Conservation (phyloP, 2,113 vertebrate species). For the Tautogolabrus adspersus region DNA sequence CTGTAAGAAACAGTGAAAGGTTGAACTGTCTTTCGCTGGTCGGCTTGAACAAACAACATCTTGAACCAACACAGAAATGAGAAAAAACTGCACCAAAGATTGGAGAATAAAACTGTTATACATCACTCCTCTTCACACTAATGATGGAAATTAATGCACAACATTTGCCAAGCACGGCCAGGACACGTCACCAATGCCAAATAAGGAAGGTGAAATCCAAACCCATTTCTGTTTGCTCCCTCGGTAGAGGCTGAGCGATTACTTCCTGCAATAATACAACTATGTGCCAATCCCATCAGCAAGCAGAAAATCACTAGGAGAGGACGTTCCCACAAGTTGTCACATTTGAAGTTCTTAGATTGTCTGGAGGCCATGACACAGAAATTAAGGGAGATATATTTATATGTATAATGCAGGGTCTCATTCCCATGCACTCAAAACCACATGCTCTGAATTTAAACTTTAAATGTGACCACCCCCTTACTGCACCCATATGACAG, state of each 20-base stretch:
- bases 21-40: conserved; percentile 8
- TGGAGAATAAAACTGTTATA: conserved; percentile 13
- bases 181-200: conserved; percentile 26
- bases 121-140: conserved; percentile 22
- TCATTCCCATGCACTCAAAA: conserved; percentile 13
- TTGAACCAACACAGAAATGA: background rate
- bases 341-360: background rate
- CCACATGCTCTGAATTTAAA: background rate
- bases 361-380: background rate
- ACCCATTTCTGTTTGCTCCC: conserved; percentile 27
- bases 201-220: conserved; percentile 19
- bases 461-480: background rate
- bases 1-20: background rate
- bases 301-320: conserved; percentile 11
- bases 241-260: conserved; percentile 15
- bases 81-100: background rate
- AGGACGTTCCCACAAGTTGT: conserved; percentile 16
- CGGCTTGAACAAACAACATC: background rate
- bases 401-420: background rate
- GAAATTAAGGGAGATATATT: conserved; percentile 1
- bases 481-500: conserved; percentile 2
- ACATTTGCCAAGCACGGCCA: conserved; percentile 35
- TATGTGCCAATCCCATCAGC: conserved; percentile 5
- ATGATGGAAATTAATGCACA: conserved; percentile 28
- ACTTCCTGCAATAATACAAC: background rate